Percentiles rank a stretch among this genome's conserved stretches.
These are phyloP conservation scores for Rhynchopsitta pachyrhyncha DNA, from an alignment of 2,113 vertebrate species.

Conservation along the genomic window DNA sequence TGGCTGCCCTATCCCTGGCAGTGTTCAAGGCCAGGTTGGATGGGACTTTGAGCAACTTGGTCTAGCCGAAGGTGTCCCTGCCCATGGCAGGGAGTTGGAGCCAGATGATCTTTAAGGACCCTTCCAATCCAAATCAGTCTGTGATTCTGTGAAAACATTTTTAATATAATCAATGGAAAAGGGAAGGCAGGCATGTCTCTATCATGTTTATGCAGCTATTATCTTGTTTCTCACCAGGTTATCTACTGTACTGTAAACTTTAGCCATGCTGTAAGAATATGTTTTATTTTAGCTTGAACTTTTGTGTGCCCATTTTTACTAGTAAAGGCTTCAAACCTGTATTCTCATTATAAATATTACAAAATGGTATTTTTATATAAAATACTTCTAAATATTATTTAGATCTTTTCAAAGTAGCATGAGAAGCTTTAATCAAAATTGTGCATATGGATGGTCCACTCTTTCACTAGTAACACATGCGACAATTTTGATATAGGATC, in stretches of 20 bases:
- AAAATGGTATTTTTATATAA: not conserved
- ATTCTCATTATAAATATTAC: not conserved
- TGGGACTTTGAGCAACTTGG: no score
- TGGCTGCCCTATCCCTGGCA: no score
- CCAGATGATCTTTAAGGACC: no score
- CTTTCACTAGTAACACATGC: not conserved
- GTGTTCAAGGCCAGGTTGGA: no score
- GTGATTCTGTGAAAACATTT: not conserved
- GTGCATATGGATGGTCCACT: not conserved
- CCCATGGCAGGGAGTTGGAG: no score
- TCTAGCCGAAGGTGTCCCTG: no score
- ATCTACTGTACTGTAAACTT: not conserved
- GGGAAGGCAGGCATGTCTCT: not conserved
- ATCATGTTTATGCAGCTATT: not conserved
- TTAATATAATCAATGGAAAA: not conserved
- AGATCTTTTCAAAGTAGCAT: not conserved
- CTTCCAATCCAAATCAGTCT: no score
- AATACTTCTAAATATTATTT: not conserved
- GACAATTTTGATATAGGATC: not conserved
- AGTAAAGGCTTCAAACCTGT: not conserved
- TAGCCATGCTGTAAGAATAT: not conserved
- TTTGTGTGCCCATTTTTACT: not conserved
- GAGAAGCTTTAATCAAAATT: not conserved
- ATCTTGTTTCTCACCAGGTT: not conserved
- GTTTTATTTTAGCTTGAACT: not conserved